These are phyloP conservation scores for Sebastes ruberrimus DNA, from an alignment of 2,797 vertebrate genomes.

Conservation along the genomic window DNA sequence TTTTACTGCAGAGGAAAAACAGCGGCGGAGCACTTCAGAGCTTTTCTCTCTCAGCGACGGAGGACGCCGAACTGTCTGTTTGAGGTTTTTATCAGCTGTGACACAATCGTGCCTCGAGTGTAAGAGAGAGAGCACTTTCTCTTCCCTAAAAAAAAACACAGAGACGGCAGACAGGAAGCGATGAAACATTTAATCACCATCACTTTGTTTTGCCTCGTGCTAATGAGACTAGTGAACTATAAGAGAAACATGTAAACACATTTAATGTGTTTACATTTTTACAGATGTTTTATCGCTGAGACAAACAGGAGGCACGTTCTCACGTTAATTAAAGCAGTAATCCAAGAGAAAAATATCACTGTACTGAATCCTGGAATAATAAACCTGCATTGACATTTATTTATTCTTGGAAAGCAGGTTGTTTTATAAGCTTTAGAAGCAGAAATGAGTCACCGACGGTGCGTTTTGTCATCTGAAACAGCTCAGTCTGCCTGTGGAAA, in stretches of 20 bases:
- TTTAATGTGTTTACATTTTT: neutral
- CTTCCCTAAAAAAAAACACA: neutral
- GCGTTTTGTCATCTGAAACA: neutral
- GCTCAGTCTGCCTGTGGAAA: neutral
- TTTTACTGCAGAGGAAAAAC: slow-evolving; percentile 21
- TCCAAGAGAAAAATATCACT: neutral
- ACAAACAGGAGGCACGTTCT: neutral
- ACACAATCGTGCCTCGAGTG: slow-evolving; percentile 34
- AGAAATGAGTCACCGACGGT: neutral
- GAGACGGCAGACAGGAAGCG: neutral
- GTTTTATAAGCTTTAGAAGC: neutral
- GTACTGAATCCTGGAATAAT: neutral
- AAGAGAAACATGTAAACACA: neutral
- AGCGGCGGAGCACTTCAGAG: slow-evolving; percentile 25
- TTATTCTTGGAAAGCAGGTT: neutral
- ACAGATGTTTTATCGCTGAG: neutral
- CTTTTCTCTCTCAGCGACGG: slow-evolving; percentile 3
- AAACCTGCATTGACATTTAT: neutral
- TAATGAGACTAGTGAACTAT: neutral
- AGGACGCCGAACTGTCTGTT: slow-evolving; percentile 38
- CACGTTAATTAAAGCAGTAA: neutral
- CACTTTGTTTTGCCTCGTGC: slow-evolving; percentile 6
- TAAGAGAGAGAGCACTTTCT: neutral
- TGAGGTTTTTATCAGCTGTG: slow-evolving; percentile 42
- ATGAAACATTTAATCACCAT: neutral